phyloP scores from a whole-genome alignment of 2,113 vertebrate genomes.

The Crypturellus undulatus region DNA sequence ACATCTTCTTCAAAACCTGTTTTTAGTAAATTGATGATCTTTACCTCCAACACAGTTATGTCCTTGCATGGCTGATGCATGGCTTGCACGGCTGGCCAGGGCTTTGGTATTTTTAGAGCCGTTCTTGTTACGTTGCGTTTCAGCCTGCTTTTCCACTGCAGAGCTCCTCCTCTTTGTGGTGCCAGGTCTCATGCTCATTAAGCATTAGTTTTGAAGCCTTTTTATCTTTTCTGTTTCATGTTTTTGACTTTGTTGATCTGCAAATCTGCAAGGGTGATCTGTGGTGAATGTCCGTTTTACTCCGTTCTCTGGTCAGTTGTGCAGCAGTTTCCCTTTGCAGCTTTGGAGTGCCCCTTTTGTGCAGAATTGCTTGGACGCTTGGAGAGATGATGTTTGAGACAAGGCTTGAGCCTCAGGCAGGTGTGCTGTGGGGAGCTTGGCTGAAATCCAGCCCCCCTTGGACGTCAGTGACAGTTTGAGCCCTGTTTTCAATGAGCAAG shows the following conservation, averaged over 20 bases:
- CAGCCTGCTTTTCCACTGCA: background rate
- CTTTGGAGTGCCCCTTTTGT: background rate
- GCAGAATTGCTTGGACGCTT: background rate
- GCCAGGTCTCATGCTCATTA: background rate
- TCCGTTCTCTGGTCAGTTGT: background rate
- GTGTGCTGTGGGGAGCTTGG: background rate
- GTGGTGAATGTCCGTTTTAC: background rate
- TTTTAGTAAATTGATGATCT: background rate
- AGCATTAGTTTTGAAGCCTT: background rate
- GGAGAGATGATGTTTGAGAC: background rate
- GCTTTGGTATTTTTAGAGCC: background rate
- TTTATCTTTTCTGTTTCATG: background rate
- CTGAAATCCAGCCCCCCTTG: background rate
- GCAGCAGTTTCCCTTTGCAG: background rate
- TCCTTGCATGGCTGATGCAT: background rate
- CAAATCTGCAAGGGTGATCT: background rate
- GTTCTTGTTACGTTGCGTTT: background rate
- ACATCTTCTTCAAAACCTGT: background rate
- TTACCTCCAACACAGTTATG: background rate
- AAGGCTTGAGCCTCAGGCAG: background rate
- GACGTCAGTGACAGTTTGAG: background rate
- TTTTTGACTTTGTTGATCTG: background rate
- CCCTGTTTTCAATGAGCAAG: background rate
- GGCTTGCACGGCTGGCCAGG: background rate
- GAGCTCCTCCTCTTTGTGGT: background rate